phyloP scores from a whole-genome alignment of 2,797 vertebrate species.

The Urosaurus nigricauda region DNA sequence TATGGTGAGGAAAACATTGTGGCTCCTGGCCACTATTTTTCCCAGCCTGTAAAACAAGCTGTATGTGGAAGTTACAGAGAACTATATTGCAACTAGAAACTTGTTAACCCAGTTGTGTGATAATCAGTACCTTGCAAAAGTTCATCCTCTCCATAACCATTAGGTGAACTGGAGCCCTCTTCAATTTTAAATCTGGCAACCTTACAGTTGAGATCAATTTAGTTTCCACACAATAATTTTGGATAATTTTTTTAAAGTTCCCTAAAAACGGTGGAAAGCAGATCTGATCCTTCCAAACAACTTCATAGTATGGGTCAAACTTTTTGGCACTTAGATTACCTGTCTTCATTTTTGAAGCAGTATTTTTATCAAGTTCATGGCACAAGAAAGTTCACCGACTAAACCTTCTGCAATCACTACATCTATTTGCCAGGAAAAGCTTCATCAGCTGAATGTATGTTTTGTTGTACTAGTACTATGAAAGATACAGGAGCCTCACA shows the following conservation, averaged over 20 bases:
- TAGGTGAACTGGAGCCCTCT: too few species aligned
- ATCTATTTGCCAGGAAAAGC: not conserved
- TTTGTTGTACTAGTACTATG: not conserved
- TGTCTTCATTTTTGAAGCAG: not conserved
- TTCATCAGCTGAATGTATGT: not conserved
- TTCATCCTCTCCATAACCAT: too few species aligned
- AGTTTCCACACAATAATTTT: not conserved
- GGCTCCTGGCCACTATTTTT: not conserved
- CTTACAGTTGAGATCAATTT: not conserved
- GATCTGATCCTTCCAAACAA: not conserved
- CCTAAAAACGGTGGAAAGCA: not conserved
- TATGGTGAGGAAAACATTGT: too few species aligned
- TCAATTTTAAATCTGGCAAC: not conserved
- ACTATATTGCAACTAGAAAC: not conserved
- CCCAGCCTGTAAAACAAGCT: not conserved
- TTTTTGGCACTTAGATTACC: not conserved
- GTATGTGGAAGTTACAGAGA: not conserved
- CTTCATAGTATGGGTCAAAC: too few species aligned
- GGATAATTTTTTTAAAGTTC: too few species aligned
- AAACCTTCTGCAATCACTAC: not conserved
- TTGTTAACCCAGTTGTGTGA: too few species aligned
- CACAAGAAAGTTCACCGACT: not conserved
- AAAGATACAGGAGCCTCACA: not conserved
- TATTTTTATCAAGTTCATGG: not conserved
- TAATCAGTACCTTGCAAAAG: too few species aligned